Base-by-base conservation (phyloP, 2,797 vertebrate species). In the Enteromius viviparus region DNA sequence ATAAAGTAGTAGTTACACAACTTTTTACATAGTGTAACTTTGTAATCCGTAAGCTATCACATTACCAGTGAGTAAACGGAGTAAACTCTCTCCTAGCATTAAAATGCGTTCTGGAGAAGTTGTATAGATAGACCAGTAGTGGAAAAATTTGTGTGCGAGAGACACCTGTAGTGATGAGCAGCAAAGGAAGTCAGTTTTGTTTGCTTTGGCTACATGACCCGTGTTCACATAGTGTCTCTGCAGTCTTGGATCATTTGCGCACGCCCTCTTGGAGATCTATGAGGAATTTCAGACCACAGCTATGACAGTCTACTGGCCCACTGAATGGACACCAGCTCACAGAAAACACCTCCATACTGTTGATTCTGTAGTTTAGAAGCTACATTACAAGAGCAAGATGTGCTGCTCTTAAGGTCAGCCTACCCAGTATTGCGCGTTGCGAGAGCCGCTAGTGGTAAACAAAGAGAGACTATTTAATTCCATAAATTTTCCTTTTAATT, bases 281-380 rank as follows among this genome's bases (percentile, higher is more conserved):
- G 92, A 93, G 92, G 93, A 95, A 94, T 93, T 93, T 94, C 93
- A 90, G 90, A 92, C 89, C 75, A 86, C 82, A 85, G 86, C 80
- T 68, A 69, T 65, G 74, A 49, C 76, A 37, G 89, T 89, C 87
- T 81, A 89, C 84, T 90, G 92, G 72, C 26, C 34, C 17, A 81
- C 40, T 65, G 51, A 80, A 76, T 53, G 42, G 21, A 69, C 62
- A 82, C 26, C 23, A 49, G 49, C 51, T 58, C 78, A 60, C 15
- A 2, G 17, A 78, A 51, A 51, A 66, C 47, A 58, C 8, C n/a
- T 40, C 29, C 14, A 40, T n/a, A 58, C 23, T 55, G 19, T 29
- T 65, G 45, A 1, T 81, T 47, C 11, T 4, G 40, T 45, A 32
- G 74, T 64, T 66, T 40, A 68, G 55, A 53, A 40, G n/a, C 4